These are phyloP conservation scores for Leucophenga maculata DNA, from an alignment of 2,888 invertebrate genomes.

Conservation along the genomic window DNA sequence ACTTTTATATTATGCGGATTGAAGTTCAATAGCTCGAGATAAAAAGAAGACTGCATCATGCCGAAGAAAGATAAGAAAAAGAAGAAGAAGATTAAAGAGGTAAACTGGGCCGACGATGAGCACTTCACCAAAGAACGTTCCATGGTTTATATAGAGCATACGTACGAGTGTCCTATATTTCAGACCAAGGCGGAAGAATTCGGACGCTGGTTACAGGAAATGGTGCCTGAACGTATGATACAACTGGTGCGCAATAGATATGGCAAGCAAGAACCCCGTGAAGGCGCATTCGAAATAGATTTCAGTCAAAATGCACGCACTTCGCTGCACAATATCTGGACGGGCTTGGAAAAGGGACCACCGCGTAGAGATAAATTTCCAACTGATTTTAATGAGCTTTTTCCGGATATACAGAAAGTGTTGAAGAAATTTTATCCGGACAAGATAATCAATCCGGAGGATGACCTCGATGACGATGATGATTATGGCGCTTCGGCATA, in stretches of 20 bases:
- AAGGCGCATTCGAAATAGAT: slow-evolving; percentile 66
- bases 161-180: slow-evolving; percentile 68
- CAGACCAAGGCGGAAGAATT: slow-evolving; percentile 64
- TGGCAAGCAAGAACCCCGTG: slow-evolving; percentile 56
- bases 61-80: slow-evolving; percentile 10
- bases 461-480: slow-evolving; percentile 44
- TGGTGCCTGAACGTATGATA: slow-evolving; percentile 62
- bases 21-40: neutral
- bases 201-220: slow-evolving; percentile 46
- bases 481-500: slow-evolving; percentile 18
- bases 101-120: slow-evolving; percentile 64
- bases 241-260: slow-evolving; percentile 60
- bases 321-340: slow-evolving; percentile 57
- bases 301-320: slow-evolving; percentile 68
- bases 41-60: neutral
- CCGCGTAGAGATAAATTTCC: slow-evolving; percentile 70
- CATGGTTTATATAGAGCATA: slow-evolving; percentile 67
- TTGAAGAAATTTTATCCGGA: slow-evolving; percentile 68
- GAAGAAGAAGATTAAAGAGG: slow-evolving; percentile 46
- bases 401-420: slow-evolving; percentile 58
- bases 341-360: slow-evolving; percentile 64
- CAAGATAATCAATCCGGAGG: slow-evolving; percentile 32
- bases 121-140: slow-evolving; percentile 64
- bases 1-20: too few species aligned
- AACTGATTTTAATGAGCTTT: slow-evolving; percentile 45